Evolutionary conservation across 2,113 vertebrate genomes (phyloP), one percentile per base, ranked within the genome.

Genomic region (Cyanocitta stelleri): DNA sequence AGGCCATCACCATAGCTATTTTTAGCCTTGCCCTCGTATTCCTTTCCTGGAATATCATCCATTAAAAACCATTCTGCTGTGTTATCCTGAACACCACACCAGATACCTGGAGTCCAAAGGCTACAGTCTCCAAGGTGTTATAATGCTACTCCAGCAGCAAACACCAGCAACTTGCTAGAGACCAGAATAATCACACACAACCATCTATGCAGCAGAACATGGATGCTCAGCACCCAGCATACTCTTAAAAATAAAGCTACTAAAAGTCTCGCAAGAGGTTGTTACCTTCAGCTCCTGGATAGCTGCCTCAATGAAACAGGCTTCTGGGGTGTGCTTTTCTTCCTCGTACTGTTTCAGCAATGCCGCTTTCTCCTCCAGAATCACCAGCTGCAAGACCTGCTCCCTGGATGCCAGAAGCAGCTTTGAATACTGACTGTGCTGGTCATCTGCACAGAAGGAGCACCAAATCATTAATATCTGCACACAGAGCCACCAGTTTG

Each of bases 241-340:
- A 23, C 44, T 39, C 18, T 27, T 51, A 63, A 76, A 77, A 93
- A 30, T 21, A 39, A 77, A 35, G 48, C n/a, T 37, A 90, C 41
- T 58, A 63, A 74, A 86, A 92, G n/a, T 43, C 43, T 64, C 16
- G 10, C 21, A 30, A 64, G 17, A 86, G 52, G 32, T 13, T 75
- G 71, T 96, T 84, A 99, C 99, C 99, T 99, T 98, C 93, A 99
- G 96, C 83, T 99, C 98, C 95, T 98, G 98, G 54, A 99, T 98
- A 79, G 99, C 99, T 2, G 98, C 99, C 98, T 99, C 99, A 93
- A 99, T 98, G 95, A 99, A 99, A 96, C 99, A 99, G 84, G 98
- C 97, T 87, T 99, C 98, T 1, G 98, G 97, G 13, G 97, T 98
- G 72, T 98, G 96, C 10, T 99, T 98, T 71, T 99, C 98, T 72